Percentiles rank a stretch among this genome's conserved stretches.
These are phyloP conservation scores for Sigmodon hispidus DNA, from an alignment of 2,113 vertebrate species.

Conservation along the genomic window DNA sequence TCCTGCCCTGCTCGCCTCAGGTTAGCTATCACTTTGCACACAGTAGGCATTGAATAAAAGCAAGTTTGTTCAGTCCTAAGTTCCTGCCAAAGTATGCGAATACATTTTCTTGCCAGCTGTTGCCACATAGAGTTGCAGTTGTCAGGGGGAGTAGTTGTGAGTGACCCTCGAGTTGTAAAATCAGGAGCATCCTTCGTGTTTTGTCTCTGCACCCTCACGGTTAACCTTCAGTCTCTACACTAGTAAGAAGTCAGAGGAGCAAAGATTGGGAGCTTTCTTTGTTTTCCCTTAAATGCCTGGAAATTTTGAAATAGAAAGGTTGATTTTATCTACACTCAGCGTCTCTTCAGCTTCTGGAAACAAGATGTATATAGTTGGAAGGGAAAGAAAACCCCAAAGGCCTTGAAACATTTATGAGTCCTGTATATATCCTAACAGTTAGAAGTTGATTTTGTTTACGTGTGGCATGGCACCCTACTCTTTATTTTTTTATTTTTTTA, in stretches of 20 bases:
- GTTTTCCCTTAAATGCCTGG: neutral
- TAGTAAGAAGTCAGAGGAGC: neutral
- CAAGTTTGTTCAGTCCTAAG: neutral
- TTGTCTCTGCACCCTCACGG: neutral
- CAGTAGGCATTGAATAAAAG: conserved; percentile 32
- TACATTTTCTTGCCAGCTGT: neutral
- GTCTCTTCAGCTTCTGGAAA: conserved; percentile 46
- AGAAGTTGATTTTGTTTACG: neutral
- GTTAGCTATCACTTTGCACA: neutral
- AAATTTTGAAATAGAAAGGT: conserved; percentile 47
- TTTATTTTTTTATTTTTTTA: no score
- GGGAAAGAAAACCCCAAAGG: neutral
- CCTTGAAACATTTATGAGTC: neutral
- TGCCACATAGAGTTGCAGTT: neutral
- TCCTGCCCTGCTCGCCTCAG: neutral
- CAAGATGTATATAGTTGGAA: neutral
- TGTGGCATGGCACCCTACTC: neutral
- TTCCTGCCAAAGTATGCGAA: neutral
- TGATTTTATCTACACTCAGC: neutral
- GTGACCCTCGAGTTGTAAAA: neutral
- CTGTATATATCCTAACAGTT: neutral
- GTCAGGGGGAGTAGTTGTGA: neutral
- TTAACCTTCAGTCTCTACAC: neutral
- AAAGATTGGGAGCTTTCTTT: neutral
- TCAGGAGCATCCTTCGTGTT: neutral